Conservation (phyloP, 2,888 invertebrate genomes). For the Podabrus alpinus region DNA sequence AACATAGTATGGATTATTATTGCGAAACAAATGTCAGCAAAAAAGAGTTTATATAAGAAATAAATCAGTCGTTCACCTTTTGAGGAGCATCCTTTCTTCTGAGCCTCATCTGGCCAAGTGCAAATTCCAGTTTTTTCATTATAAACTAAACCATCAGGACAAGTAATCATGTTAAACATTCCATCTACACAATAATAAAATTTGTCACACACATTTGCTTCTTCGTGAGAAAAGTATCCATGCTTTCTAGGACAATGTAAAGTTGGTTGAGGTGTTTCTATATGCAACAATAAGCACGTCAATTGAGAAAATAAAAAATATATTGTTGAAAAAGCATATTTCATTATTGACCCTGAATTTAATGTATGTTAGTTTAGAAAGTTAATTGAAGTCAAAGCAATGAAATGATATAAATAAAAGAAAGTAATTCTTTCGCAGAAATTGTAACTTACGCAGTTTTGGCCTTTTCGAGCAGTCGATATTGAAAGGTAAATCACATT, state of each 20-base stretch:
- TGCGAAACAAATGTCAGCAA: background rate
- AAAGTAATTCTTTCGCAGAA: background rate
- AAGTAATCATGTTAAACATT: constrained; percentile 86
- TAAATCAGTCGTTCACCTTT: constrained; percentile 56
- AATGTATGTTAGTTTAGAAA: constrained; percentile 1
- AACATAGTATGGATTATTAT: background rate
- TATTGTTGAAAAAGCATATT: constrained; percentile 2
- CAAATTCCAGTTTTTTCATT: constrained; percentile 88
- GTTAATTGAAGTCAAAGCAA: constrained; percentile 3
- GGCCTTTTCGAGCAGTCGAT: constrained; percentile 81
- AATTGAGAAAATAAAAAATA: background rate
- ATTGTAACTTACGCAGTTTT: constrained; percentile 72
- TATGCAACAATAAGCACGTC: constrained; percentile 47
- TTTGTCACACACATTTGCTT: constrained; percentile 76
- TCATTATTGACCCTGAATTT: background rate
- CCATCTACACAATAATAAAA: constrained; percentile 91
- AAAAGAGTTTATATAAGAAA: background rate
- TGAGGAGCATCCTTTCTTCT: constrained; percentile 83
- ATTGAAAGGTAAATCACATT: constrained; percentile 85
- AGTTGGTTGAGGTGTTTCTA: constrained; percentile 74
- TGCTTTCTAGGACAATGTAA: constrained; percentile 80
- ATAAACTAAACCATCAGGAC: constrained; percentile 85
- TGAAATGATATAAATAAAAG: constrained; percentile 5
- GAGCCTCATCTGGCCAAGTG: constrained; percentile 91
- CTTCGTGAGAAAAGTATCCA: constrained; percentile 86